Percentiles rank a stretch among this genome's conserved stretches.
Conservation (phyloP, 23 tunicate species). For the Styela plicata region DNA sequence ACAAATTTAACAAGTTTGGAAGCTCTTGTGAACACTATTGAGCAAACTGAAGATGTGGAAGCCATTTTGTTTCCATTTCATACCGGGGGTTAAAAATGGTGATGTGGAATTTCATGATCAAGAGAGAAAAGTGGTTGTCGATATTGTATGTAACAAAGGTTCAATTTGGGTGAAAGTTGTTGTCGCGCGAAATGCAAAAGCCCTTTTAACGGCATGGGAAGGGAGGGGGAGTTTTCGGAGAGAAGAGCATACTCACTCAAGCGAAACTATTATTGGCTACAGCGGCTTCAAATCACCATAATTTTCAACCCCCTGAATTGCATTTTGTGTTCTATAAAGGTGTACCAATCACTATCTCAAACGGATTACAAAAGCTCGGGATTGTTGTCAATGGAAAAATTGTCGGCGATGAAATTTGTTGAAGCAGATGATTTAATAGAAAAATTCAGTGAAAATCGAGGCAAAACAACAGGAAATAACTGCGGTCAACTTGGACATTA, state of each 20-base stretch:
- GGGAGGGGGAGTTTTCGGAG: conserved; percentile 84
- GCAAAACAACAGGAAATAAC: neutral
- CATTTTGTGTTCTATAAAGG: conserved; percentile 60
- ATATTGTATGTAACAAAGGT: conserved; percentile 61
- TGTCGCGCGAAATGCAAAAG: conserved; percentile 67
- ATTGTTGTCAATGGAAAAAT: conserved; percentile 47
- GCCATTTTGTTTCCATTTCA: conserved; percentile 31
- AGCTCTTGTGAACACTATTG: conserved; percentile 32
- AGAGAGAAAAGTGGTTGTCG: conserved; percentile 49
- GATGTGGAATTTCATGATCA: neutral
- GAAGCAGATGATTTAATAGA: neutral
- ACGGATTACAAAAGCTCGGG: conserved; percentile 31
- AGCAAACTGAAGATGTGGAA: conserved; percentile 15
- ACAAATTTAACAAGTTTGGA: conserved; percentile 60
- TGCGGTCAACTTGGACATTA: conserved; percentile 59
- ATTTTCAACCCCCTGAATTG: conserved; percentile 50
- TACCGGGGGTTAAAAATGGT: neutral
- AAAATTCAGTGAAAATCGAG: neutral
- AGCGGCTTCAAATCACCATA: conserved; percentile 40
- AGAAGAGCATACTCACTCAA: conserved; percentile 45
- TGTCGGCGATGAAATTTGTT: neutral
- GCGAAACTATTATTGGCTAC: conserved; percentile 39
- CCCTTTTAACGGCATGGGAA: conserved; percentile 34
- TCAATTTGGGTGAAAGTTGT: conserved; percentile 63
- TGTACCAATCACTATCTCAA: conserved; percentile 45